Base-by-base conservation (phyloP, 2,888 invertebrate species). In the Poecilus cupreus region DNA sequence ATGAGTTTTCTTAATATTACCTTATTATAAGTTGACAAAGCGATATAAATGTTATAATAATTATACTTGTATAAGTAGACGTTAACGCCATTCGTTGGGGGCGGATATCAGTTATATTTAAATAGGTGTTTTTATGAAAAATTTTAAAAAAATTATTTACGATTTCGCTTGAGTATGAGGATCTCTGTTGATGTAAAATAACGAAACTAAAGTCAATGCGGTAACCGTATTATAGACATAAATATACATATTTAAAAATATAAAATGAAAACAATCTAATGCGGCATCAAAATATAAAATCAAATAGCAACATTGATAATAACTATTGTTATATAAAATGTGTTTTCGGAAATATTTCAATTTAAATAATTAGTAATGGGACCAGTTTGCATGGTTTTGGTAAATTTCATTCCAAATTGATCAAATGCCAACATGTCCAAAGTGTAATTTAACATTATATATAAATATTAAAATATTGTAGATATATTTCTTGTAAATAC, bases 381-480 rank as follows among this genome's bases (percentile, higher is more conserved):
- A 79, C 79, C 79, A 79, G 68, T 70, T 32, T 32, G 49, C 68
- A 79, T 68, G 68, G 64, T 79, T 79, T 79, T 79, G 79, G 79
- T 79, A 79, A 78, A 51, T 79, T 79, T 79, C 32, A 79, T 49
- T 68, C 70, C 64, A 68, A 79, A 79, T 51, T 68, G 32, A 79
- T 79, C 76, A 76, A 78, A 78, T 79, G 49, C 70, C 79, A 43
- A 79, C 37, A 79, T 68, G 79, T 79, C 79, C 79, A 79, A 78
- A 26, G 51, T 39, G 76, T 76, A 76, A 76, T 54, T 76, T 54
- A 24, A 76, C 57, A 64, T 64, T 26, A 64, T 78, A 77, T 77
- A 77, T 77, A 77, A 75, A 49, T 64, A 68, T 24, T 60, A 22
- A 77, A 75, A 11, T 60, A 60, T 60, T 68, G 64, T 68, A 68